These are phyloP conservation scores for Scomber colias DNA, from an alignment of 2,113 vertebrate species.

Conservation along the genomic window DNA sequence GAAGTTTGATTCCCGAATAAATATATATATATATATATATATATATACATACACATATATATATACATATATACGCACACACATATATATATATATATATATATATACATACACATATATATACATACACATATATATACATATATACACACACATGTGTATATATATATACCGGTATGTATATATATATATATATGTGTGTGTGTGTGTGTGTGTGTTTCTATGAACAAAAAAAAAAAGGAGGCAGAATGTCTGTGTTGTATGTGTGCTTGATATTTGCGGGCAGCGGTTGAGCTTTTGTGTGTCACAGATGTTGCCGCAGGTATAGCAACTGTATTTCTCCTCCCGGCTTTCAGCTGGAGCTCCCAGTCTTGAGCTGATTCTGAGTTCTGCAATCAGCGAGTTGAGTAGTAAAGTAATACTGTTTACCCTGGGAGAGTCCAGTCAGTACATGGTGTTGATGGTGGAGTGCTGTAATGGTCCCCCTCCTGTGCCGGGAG, in stretches of 20 bases:
- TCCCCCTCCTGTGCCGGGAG: slow-evolving; percentile 88
- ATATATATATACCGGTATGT: no score
- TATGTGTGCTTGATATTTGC: not conserved
- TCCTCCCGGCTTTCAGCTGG: slow-evolving; percentile 40
- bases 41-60: no score
- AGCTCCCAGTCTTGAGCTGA: slow-evolving; percentile 60
- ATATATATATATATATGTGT: no score
- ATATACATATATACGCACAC: no score
- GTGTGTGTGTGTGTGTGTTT: no score
- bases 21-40: not conserved
- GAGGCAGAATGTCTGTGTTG: not conserved
- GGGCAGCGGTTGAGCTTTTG: not conserved
- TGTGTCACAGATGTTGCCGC: slow-evolving; percentile 21
- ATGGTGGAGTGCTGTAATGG: slow-evolving; percentile 89
- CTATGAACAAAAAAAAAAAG: not conserved
- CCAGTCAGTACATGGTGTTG: slow-evolving; percentile 87
- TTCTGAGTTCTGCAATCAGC: slow-evolving; percentile 82
- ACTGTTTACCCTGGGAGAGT: slow-evolving; percentile 82
- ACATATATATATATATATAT: not conserved
- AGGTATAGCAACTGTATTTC: slow-evolving; percentile 43
- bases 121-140: no score
- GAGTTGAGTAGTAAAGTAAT: slow-evolving; percentile 79
- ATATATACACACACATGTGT: no score
- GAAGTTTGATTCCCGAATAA: not conserved
- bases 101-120: not conserved